phyloP scores from a whole-genome alignment of 2,797 vertebrate genomes.

The Tenualosa ilisha region DNA sequence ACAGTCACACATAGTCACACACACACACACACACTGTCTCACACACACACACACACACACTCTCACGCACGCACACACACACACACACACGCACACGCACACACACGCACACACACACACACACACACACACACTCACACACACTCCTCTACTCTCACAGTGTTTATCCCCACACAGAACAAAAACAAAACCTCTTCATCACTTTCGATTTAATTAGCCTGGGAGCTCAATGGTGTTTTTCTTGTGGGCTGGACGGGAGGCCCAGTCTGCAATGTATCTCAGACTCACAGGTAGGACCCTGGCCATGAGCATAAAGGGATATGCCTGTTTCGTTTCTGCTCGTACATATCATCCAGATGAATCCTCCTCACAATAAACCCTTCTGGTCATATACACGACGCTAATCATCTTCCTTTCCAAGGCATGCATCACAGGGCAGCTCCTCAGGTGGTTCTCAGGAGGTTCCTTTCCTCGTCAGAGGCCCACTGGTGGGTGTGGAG shows the following conservation, averaged over 20 bases:
- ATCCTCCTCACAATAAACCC: slow-evolving; percentile 3
- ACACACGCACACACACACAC: slow-evolving; percentile 16
- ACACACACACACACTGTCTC: not conserved
- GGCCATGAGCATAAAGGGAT: not conserved
- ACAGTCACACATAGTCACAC: not conserved
- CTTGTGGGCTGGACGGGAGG: not conserved
- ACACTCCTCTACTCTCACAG: slow-evolving; percentile 25
- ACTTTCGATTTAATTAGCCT: slow-evolving; percentile 71
- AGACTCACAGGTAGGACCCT: not conserved
- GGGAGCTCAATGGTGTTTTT: slow-evolving; percentile 66
- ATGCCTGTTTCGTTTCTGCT: not conserved
- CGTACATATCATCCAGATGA: not conserved
- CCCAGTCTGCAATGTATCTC: not conserved
- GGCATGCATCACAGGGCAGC: not conserved
- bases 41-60: not conserved
- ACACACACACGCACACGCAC: not conserved
- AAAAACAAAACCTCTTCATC: slow-evolving; percentile 68
- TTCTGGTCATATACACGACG: not conserved
- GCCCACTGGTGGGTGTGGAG: not conserved
- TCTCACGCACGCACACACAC: not conserved
- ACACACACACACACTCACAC: not conserved
- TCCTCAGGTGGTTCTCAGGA: not conserved
- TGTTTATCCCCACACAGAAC: slow-evolving; percentile 63
- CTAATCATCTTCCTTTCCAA: not conserved
- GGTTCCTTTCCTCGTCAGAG: not conserved